Evolutionary conservation across 2,797 vertebrate genomes (phyloP).

Genomic region (Spondyliosoma cantharus): DNA sequence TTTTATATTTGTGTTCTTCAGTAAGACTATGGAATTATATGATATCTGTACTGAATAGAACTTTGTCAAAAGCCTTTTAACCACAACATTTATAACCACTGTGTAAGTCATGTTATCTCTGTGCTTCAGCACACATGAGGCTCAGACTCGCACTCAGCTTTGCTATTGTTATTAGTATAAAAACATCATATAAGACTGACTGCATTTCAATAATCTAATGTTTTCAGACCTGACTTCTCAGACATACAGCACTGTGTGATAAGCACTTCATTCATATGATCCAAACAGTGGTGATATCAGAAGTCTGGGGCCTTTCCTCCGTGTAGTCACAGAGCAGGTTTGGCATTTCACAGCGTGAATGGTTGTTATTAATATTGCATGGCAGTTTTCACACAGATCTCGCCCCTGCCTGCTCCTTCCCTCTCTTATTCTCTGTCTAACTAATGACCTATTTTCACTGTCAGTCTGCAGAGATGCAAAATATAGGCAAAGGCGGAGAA

Average conservation of each 20-base stretch:
- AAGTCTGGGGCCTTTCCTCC: conserved; percentile 37
- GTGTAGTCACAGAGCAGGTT: conserved; percentile 61
- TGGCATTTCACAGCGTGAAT: conserved; percentile 67
- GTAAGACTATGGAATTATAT: no score
- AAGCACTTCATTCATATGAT: conserved; percentile 8
- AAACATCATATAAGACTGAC: neutral
- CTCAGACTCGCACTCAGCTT: neutral
- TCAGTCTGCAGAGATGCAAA: conserved; percentile 72
- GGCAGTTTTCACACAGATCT: conserved; percentile 72
- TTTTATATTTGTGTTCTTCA: neutral
- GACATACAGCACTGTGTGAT: neutral
- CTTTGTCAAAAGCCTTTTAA: neutral
- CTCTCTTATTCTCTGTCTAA: conserved; percentile 70
- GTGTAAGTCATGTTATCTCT: neutral
- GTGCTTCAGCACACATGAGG: neutral
- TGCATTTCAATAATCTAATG: conserved; percentile 11
- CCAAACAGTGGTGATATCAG: conserved; percentile 22
- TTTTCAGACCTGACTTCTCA: conserved; percentile 3
- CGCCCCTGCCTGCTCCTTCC: conserved; percentile 65
- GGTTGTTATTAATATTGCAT: conserved; percentile 80
- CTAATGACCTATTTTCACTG: conserved; percentile 85
- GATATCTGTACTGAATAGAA: neutral
- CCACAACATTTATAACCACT: neutral
- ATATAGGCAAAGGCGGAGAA: conserved; percentile 56
- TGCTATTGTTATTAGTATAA: neutral